These are phyloP conservation scores for Scotopteryx bipunctaria DNA, from an alignment of 2,888 invertebrate species.

Conservation along the genomic window DNA sequence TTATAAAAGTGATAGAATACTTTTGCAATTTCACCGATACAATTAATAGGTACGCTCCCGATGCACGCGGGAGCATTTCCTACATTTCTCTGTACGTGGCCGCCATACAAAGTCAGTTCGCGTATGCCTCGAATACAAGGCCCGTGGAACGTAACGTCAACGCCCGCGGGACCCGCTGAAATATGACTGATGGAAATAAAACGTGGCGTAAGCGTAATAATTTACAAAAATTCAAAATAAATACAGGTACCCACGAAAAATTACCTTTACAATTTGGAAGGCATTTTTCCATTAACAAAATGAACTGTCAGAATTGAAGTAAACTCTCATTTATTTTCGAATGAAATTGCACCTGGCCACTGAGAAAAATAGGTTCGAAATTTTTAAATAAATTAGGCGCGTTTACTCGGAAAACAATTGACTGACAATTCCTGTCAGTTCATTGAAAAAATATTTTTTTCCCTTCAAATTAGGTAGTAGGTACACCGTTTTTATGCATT, in stretches of 20 bases:
- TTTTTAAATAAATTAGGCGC: background rate
- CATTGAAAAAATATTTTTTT: background rate
- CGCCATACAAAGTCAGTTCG: constrained; percentile 27
- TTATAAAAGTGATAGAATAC: constrained; percentile 4
- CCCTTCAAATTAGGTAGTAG: too few relatives aligned
- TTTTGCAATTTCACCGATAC: constrained; percentile 17
- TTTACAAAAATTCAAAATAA: constrained; percentile 20
- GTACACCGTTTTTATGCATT: background rate
- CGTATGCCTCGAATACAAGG: constrained; percentile 26
- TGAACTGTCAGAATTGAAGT: constrained; percentile 13
- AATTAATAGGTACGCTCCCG: constrained; percentile 25
- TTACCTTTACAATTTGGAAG: constrained; percentile 7
- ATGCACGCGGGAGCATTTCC: constrained; percentile 24
- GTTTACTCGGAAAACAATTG: background rate
- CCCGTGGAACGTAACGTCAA: constrained; percentile 26
- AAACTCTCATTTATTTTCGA: constrained; percentile 9
- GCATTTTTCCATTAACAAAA: constrained; percentile 17
- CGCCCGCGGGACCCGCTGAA: constrained; percentile 27
- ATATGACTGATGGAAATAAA: constrained; percentile 30
- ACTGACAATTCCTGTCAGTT: background rate
- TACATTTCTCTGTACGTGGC: constrained; percentile 33
- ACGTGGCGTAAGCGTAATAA: constrained; percentile 14
- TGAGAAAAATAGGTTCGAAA: constrained; percentile 7
- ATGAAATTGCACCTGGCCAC: constrained; percentile 13
- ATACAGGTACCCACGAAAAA: constrained; percentile 20